Conservation (phyloP, 2,888 invertebrate genomes). For the Ptychoptera contaminata region DNA sequence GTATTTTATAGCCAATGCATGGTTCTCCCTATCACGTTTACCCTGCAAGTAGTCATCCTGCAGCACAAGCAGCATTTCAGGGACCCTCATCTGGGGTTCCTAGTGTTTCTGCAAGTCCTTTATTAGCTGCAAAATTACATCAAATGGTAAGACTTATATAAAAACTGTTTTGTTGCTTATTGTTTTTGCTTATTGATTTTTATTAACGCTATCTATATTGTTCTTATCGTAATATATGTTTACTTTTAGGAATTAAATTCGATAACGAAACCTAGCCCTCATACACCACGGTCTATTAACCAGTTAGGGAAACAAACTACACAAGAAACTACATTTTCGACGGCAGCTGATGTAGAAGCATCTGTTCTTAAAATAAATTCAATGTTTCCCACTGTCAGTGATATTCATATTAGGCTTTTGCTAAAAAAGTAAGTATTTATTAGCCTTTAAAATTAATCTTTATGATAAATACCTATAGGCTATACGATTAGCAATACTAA, state of each 20-base stretch:
- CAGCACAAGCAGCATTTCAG: slow-evolving; percentile 41
- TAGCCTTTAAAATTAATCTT: too few relatives aligned
- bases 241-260: slow-evolving; percentile 28
- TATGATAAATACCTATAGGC: too few relatives aligned
- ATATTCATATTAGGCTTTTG: slow-evolving; percentile 71
- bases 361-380: slow-evolving; percentile 66
- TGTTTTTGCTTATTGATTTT: slow-evolving; percentile 3
- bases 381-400: slow-evolving; percentile 82
- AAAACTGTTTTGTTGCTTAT: neutral
- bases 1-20: slow-evolving; percentile 34
- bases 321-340: slow-evolving; percentile 46
- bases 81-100: slow-evolving; percentile 27
- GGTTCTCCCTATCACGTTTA: slow-evolving; percentile 62
- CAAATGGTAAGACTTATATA: slow-evolving; percentile 12
- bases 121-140: slow-evolving; percentile 22
- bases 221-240: neutral
- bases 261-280: slow-evolving; percentile 17
- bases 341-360: slow-evolving; percentile 44
- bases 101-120: slow-evolving; percentile 27
- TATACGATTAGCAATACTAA: neutral
- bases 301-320: slow-evolving; percentile 20
- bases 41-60: slow-evolving; percentile 44
- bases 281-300: slow-evolving; percentile 20
- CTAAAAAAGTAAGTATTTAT: slow-evolving; percentile 80
- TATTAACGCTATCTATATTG: neutral